Percentiles rank a stretch among this genome's conserved stretches.
These are phyloP conservation scores for Panorpa germanica DNA, from an alignment of 2,888 invertebrate genomes.

Conservation along the genomic window DNA sequence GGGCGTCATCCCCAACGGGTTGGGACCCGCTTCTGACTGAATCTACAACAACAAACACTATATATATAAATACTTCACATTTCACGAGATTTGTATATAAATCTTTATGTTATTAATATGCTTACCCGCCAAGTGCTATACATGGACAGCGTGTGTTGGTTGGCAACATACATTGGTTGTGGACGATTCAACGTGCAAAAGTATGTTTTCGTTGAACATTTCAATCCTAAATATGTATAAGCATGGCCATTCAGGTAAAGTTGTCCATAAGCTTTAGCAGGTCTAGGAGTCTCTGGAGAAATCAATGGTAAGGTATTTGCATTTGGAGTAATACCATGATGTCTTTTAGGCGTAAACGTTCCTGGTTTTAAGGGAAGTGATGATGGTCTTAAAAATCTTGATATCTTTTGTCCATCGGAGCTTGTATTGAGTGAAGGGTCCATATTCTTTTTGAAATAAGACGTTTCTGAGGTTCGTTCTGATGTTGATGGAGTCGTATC, in stretches of 20 bases:
- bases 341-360: conserved; percentile 60
- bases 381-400: conserved; percentile 63
- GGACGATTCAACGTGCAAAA: conserved; percentile 87
- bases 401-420: conserved; percentile 19
- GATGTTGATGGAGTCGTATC: conserved; percentile 10
- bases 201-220: conserved; percentile 77
- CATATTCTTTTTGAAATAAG: conserved; percentile 28
- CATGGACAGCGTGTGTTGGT: conserved; percentile 83
- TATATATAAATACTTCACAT: conserved; percentile 4
- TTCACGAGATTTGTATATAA: conserved; percentile 2
- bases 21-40: conserved; percentile 45
- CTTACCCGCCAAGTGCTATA: conserved; percentile 86
- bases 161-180: conserved; percentile 86
- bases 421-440: conserved; percentile 17
- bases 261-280: conserved; percentile 77
- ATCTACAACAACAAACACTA: conserved; percentile 26
- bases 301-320: conserved; percentile 68
- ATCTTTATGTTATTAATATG: conserved; percentile 9
- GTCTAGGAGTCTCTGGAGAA: conserved; percentile 80
- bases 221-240: conserved; percentile 77
- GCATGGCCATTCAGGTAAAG: conserved; percentile 79
- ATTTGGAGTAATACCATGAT: conserved; percentile 66
- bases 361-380: conserved; percentile 71
- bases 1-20: conserved; percentile 45
- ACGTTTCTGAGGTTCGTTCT: conserved; percentile 27